Percentiles rank a stretch among this genome's conserved stretches.
Conservation (phyloP, 2,888 invertebrate species). For the Drosophila flavopinicola region DNA sequence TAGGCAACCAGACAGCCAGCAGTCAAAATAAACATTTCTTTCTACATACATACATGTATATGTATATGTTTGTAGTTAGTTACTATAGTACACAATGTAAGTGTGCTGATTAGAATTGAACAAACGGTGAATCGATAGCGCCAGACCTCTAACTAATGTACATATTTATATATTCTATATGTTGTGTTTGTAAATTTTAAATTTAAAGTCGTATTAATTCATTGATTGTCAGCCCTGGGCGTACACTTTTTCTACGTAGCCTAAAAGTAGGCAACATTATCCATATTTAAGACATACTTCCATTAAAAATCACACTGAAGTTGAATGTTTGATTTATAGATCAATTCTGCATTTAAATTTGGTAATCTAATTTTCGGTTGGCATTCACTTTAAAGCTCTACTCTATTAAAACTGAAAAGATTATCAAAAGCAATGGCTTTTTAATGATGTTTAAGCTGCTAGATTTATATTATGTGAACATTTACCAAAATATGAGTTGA, state of each 20-base stretch:
- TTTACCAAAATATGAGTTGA: too few relatives aligned
- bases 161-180: background rate
- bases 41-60: background rate
- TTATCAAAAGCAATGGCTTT: too few relatives aligned
- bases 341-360: background rate
- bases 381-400: too few relatives aligned
- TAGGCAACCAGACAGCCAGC: constrained; percentile 31
- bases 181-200: constrained; percentile 7
- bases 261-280: constrained; percentile 24
- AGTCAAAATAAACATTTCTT: constrained; percentile 27
- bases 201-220: background rate
- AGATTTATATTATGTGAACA: too few relatives aligned
- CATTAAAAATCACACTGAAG: background rate
- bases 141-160: constrained; percentile 11
- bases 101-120: constrained; percentile 47
- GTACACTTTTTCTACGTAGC: background rate
- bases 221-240: constrained; percentile 11
- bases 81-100: background rate
- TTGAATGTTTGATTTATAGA: background rate
- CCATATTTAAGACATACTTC: too few relatives aligned
- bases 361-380: too few relatives aligned
- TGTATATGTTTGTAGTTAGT: background rate
- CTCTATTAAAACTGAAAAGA: too few relatives aligned
- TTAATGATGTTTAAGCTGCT: too few relatives aligned
- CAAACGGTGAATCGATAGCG: constrained; percentile 37